Base-by-base conservation (phyloP, 2,888 invertebrate genomes). In the Thereva nobilitata region DNA sequence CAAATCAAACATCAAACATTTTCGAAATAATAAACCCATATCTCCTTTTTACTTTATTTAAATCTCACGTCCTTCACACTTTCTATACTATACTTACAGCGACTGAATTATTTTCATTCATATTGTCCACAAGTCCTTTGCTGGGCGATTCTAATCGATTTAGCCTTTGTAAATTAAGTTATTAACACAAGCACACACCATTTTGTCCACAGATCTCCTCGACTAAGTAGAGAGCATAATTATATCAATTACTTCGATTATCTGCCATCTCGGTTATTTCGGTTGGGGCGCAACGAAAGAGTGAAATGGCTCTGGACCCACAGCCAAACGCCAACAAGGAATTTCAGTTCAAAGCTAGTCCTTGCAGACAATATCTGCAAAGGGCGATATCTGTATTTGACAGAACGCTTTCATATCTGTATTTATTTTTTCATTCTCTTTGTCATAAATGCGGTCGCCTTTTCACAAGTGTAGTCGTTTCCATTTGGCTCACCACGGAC, bases 221-320 rank as follows among this genome's bases (percentile, higher is more conserved):
- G 12, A 37, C 49, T 47, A 59, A 78, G 77, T 78, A 75, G 78
- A 78, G 78, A 78, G 75, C 76, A 78, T 78, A 78, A 78, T 78
- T 77, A 78, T 76, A 75, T 73, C 76, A 78, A 78, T 78, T 77
- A 78, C 76, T 73, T 70, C 72, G 73, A 74, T 75, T 78, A 78
- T 78, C 78, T 71, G 67, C 71, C 72, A 77, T 77, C 76, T 75
- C 70, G 54, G 42, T 54, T 67, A 47, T 59, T 47, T 35, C 38
- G 38, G 23, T 49, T 37, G 40, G 42, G 47, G 49, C 59, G 35
- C 10, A 34, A 59, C 49, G 59, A 47, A 49, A 59, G 59, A 59
- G 59, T 59, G 38, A 59, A 59, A 12, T 23, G 49, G 40, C 44
- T 23, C 23, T 23, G 23, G 37, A 8, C 5, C 38, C 3, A 23